Evolutionary conservation across 2,113 vertebrate genomes (phyloP).

Genomic region (Muscicapa adusta): DNA sequence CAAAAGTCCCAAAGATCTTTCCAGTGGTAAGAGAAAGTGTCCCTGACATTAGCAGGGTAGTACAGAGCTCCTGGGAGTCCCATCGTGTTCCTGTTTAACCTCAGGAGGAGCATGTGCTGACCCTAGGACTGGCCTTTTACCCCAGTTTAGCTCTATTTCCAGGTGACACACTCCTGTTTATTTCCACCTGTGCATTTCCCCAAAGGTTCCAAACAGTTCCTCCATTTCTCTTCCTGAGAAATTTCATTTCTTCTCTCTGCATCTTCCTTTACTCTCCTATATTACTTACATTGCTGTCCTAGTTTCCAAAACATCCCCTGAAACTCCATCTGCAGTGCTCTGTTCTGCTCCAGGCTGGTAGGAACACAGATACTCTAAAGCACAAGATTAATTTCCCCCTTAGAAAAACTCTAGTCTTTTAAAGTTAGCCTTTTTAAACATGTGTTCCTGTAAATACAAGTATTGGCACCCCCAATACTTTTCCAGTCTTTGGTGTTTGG

Average conservation of each 20-base stretch:
- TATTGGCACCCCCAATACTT: background rate
- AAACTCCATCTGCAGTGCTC: constrained; percentile 71
- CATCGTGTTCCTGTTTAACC: background rate
- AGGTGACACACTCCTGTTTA: constrained; percentile 62
- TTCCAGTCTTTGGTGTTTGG: background rate
- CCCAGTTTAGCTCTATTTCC: background rate
- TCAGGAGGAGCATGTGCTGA: background rate
- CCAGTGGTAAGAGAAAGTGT: background rate
- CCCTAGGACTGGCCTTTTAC: background rate
- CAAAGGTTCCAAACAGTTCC: constrained; percentile 79
- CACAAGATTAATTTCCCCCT: background rate
- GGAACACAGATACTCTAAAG: background rate
- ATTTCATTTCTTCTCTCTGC: constrained; percentile 73
- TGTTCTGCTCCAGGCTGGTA: constrained; percentile 78
- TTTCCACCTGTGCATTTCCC: constrained; percentile 75
- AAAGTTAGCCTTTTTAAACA: background rate
- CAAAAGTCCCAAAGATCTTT: too few species aligned
- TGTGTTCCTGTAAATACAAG: background rate
- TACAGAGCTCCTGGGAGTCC: background rate
- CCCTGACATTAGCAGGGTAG: background rate
- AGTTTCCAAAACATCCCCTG: constrained; percentile 65
- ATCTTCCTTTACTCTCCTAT: constrained; percentile 69
- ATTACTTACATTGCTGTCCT: constrained; percentile 72
- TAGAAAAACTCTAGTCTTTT: background rate
- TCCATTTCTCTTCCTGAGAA: constrained; percentile 76